These are phyloP conservation scores for Sicus ferrugineus DNA, from an alignment of 2,888 invertebrate genomes.

Conservation along the genomic window DNA sequence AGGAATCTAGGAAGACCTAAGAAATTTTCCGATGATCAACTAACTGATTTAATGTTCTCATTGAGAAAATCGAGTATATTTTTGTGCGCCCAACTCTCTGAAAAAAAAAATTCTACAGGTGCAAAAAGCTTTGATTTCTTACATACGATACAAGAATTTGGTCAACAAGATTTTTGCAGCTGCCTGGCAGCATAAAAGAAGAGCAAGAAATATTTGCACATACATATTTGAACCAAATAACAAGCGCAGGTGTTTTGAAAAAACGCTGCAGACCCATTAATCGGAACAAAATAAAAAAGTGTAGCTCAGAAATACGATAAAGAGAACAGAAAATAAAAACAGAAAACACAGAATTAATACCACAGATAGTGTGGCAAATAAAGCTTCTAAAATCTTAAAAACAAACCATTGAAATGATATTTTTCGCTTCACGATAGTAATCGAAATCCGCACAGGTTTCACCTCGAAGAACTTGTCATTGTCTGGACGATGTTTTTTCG, in stretches of 20 bases:
- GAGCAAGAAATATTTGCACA: not conserved
- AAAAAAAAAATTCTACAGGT: too few relatives aligned
- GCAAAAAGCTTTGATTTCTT: too few relatives aligned
- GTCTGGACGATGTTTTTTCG: too few relatives aligned
- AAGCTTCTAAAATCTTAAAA: not conserved
- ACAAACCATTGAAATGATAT: too few relatives aligned
- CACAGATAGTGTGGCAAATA: not conserved
- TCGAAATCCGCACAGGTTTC: too few relatives aligned
- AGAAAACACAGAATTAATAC: not conserved
- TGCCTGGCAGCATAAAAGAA: not conserved
- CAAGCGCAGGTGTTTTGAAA: constrained; percentile 24
- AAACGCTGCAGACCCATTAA: not conserved
- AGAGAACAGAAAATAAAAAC: not conserved
- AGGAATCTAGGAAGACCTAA: not conserved
- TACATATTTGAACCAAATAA: not conserved
- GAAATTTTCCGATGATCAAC: not conserved
- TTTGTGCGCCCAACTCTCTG: too few relatives aligned
- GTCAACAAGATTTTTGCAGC: constrained; percentile 17
- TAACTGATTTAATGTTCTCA: not conserved
- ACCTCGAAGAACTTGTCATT: too few relatives aligned
- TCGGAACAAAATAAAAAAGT: not conserved
- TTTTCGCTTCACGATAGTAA: too few relatives aligned
- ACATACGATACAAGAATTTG: not conserved
- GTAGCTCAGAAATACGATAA: not conserved
- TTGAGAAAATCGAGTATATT: too few relatives aligned